phyloP scores from a whole-genome alignment of 2,113 vertebrate genomes.

The Acanthisitta chloris region DNA sequence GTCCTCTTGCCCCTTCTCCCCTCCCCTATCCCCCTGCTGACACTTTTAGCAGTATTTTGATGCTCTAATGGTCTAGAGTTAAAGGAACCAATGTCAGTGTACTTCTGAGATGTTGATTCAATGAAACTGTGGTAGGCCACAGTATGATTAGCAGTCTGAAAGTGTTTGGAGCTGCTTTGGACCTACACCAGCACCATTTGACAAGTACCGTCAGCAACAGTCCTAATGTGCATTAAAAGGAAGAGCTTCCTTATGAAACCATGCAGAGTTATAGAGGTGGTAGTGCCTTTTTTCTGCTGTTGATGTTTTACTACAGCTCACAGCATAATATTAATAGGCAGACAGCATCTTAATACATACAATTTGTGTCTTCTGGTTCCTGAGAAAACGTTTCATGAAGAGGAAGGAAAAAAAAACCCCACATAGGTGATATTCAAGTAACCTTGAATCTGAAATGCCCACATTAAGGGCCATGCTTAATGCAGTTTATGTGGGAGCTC shows the following conservation, averaged over 20 bases:
- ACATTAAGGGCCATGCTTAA: neutral
- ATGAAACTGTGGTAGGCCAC: neutral
- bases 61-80: neutral
- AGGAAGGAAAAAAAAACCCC: no score
- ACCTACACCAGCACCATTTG: neutral
- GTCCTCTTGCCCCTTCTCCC: neutral
- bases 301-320: neutral
- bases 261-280: accelerated
- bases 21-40: accelerated
- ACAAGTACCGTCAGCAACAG: neutral
- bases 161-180: neutral
- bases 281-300: neutral
- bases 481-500: neutral
- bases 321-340: neutral
- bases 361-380: neutral
- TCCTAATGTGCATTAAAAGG: neutral
- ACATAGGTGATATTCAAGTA: neutral
- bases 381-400: neutral
- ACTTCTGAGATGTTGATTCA: neutral
- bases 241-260: neutral
- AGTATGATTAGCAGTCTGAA: neutral
- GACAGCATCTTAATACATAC: neutral
- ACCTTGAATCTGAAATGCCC: neutral
- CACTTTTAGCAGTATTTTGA: neutral
- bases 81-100: accelerated